phyloP scores from a whole-genome alignment of 2,888 invertebrate species.

The Pharmacophagus antenor region DNA sequence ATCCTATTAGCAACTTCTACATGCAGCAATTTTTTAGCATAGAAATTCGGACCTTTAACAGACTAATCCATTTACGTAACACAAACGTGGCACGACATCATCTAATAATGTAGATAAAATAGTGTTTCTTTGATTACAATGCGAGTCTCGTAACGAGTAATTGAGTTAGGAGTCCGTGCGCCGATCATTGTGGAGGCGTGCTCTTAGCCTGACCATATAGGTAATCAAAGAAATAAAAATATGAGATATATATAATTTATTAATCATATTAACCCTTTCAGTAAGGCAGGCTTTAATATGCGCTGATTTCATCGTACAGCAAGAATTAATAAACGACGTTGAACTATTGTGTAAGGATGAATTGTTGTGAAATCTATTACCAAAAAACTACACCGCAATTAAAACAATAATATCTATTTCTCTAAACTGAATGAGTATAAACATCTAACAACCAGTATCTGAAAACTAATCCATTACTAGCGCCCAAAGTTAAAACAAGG shows the following conservation, averaged over 20 bases:
- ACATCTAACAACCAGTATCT: no score
- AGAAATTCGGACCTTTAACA: not conserved
- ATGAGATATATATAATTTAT: not conserved
- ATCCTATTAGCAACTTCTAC: not conserved
- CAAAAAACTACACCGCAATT: no score
- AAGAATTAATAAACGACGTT: no score
- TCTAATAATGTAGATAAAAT: conserved; percentile 68
- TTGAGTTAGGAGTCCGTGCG: conserved; percentile 70
- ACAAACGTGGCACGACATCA: conserved; percentile 46
- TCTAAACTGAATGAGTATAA: no score
- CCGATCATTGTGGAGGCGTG: conserved; percentile 55
- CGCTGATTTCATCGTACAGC: no score
- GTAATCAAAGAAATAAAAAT: conserved; percentile 39
- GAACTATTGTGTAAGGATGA: no score
- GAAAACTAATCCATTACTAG: no score
- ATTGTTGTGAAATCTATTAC: no score
- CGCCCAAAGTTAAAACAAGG: no score
- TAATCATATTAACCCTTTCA: not conserved
- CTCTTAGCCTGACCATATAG: conserved; percentile 49
- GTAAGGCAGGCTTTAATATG: no score
- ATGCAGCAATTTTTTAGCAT: conserved; percentile 5
- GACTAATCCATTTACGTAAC: conserved; percentile 37
- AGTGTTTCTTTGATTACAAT: conserved; percentile 66
- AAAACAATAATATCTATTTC: no score
- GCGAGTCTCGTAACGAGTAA: conserved; percentile 71